Conservation (phyloP, 2,113 vertebrate species). For the Pseudois nayaur region DNA sequence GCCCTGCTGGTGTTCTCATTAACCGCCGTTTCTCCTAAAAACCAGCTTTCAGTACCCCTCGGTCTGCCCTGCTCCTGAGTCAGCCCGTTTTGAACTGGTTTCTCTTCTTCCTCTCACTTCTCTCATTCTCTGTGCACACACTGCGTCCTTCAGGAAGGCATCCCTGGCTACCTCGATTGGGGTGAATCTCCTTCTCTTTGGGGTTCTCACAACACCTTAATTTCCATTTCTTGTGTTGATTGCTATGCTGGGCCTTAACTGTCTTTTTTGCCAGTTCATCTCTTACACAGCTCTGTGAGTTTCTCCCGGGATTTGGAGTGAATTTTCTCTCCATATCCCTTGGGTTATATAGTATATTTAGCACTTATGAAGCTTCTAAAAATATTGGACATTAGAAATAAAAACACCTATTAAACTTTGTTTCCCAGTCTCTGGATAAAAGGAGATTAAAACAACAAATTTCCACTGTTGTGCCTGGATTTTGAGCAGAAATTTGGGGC, state of each 20-base stretch:
- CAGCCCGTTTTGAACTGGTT: too few species aligned
- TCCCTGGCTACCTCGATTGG: background rate
- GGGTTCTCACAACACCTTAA: background rate
- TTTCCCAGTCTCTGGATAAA: background rate
- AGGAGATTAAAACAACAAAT: background rate
- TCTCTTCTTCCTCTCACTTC: background rate
- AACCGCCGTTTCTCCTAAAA: fast-evolving
- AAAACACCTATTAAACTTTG: background rate
- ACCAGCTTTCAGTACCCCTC: fast-evolving
- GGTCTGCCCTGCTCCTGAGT: fast-evolving
- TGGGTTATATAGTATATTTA: background rate
- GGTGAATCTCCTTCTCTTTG: background rate
- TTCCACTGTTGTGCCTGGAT: fast-evolving
- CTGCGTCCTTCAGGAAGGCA: background rate
- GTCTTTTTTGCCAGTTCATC: background rate
- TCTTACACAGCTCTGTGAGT: background rate
- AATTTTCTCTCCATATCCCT: background rate
- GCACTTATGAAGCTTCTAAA: background rate
- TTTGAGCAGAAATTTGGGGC: background rate
- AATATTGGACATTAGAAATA: background rate
- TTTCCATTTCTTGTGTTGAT: background rate
- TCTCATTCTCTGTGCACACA: fast-evolving
- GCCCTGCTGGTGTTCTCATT: background rate
- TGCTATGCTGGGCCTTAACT: background rate
- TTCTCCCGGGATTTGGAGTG: background rate